A percentile compares a stretch with the other conserved stretches of the same genome.
phyloP scores from a whole-genome alignment of 2,113 vertebrate species.

The Noturus placidus region DNA sequence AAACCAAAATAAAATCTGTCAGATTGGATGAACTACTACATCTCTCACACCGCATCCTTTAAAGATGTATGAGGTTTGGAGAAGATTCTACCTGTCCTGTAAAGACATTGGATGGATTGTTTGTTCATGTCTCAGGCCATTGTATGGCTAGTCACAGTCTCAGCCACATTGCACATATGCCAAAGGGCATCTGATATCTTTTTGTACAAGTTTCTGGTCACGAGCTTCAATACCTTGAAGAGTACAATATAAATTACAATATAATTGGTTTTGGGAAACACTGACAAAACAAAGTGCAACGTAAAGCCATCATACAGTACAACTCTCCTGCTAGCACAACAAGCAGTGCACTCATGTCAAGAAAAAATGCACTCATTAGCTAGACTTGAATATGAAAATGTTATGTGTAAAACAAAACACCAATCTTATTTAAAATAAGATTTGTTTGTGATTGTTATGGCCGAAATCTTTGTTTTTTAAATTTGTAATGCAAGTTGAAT shows the following conservation, averaged over 20 bases:
- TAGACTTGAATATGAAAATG: background rate
- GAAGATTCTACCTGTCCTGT: slow-evolving; percentile 14
- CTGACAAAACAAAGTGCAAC: background rate
- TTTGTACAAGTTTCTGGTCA: background rate
- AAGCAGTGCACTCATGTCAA: background rate
- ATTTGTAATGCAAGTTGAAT: no score
- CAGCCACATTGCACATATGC: background rate
- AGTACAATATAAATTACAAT: background rate
- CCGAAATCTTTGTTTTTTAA: no score
- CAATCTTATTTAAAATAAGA: no score
- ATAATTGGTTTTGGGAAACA: background rate
- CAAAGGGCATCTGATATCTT: background rate
- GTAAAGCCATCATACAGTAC: background rate
- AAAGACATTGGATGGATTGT: slow-evolving; percentile 6
- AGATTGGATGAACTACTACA: slow-evolving; percentile 69
- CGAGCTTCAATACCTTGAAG: background rate
- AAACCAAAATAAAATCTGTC: slow-evolving; percentile 67
- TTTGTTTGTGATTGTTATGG: no score
- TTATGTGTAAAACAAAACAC: background rate
- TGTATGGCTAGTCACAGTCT: background rate
- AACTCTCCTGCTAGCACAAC: background rate
- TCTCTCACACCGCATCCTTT: slow-evolving; percentile 60
- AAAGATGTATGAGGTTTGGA: slow-evolving; percentile 29
- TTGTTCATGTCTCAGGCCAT: background rate
- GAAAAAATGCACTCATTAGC: background rate